Evolutionary conservation across 2,797 vertebrate genomes (phyloP), one percentile per base, ranked within the genome.

Genomic region (Clarias platycephalus): DNA sequence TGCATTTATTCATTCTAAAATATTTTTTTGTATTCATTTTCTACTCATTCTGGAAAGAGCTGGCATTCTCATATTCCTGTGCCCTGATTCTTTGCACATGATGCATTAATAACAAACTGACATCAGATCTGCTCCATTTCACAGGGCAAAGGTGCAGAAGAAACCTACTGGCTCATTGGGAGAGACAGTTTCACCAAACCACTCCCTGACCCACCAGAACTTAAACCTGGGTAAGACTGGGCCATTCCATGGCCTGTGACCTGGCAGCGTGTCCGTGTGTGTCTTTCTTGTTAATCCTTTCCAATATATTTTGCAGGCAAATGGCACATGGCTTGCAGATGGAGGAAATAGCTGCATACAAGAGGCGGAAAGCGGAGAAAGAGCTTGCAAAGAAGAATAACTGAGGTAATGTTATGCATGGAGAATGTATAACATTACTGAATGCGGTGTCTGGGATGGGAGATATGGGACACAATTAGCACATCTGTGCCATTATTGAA

Each of bases 151-250:
- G 95, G 93, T 76, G 86, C 92, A 53, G 96, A 98, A 92, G 95
- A 97, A 85, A 99, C 96, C 1, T 99, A 95, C 85, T 98, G 96
- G 96, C 92, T 98, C 1, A 90, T 94, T n/a, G 96, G 97, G 31
- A 95, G 94, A 91, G 94, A 94, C 3, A 95, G 94, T 63, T 99
- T 99, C 87, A 94, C 88, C 80, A 99, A 99, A 92, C 95, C 96
- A 37, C 94, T 98, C 80, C 96, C 96, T 28, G 90, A 94, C 78
- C 96, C 96, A 84, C 96, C 95, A 70, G 93, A 93, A 84, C n/a
- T 96, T 80, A 95, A 94, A 89, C 75, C 94, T 1, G 88, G 92
- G 95, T 96, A 95, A 78, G 94, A 49, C 85, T 75, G 71, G 85
- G 84, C 66, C 85, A 49, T 75, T 64, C 87, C 74, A n/a, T 57